These are phyloP conservation scores for Pseudomyrmex dendroicus DNA, from an alignment of 1,140 invertebrate genomes.

Conservation along the genomic window DNA sequence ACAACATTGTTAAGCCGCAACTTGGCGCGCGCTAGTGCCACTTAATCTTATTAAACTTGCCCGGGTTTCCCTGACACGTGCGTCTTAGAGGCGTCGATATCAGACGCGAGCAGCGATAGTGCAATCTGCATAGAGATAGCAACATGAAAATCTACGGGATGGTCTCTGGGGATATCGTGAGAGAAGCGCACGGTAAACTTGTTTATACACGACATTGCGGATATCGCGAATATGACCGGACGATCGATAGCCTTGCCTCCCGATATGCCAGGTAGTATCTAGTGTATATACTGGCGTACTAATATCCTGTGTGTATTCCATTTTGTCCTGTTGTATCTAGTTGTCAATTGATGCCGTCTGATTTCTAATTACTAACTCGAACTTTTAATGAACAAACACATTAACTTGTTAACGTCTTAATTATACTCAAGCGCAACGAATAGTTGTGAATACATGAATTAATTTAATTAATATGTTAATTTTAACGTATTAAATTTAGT, in stretches of 20 bases:
- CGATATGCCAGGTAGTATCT: neutral
- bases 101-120: slow-evolving; percentile 42
- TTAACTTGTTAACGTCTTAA: no score
- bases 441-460: no score
- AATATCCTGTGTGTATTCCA: slow-evolving; percentile 10
- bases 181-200: slow-evolving; percentile 22
- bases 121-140: slow-evolving; percentile 67
- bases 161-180: slow-evolving; percentile 48
- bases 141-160: slow-evolving; percentile 54
- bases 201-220: slow-evolving; percentile 50
- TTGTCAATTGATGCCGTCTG: no score
- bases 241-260: slow-evolving; percentile 39
- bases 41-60: slow-evolving; percentile 54
- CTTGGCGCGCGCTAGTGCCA: slow-evolving; percentile 9
- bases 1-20: slow-evolving; percentile 45
- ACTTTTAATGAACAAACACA: no score
- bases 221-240: neutral
- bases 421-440: no score
- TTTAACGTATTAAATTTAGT: no score
- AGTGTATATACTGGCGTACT: neutral
- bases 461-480: no score
- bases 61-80: slow-evolving; percentile 6
- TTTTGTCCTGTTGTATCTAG: neutral
- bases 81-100: slow-evolving; percentile 22
- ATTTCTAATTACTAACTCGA: no score